Evolutionary conservation across 1,140 invertebrate species (phyloP).

Genomic region (Alviniconcha marisindica): DNA sequence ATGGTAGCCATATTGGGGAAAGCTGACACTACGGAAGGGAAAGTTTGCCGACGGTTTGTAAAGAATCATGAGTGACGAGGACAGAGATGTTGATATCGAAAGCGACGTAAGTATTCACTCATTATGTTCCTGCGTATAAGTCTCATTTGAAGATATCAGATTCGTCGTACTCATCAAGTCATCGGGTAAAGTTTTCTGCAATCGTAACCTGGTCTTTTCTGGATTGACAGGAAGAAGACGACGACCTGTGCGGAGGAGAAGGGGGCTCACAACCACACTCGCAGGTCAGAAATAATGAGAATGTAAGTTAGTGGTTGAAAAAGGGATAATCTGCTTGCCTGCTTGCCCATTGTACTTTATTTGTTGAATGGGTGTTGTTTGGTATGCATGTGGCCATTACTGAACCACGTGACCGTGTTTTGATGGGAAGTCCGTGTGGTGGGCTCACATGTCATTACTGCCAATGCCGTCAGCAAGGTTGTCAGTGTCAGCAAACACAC

Average conservation of each 20-base stretch:
- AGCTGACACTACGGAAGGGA: neutral
- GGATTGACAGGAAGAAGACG: constrained; percentile 67
- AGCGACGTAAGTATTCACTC: constrained; percentile 86
- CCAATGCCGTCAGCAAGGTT: no score
- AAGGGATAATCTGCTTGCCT: no score
- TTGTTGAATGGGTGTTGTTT: no score
- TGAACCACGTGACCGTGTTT: constrained; percentile 40
- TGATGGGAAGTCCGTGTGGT: neutral
- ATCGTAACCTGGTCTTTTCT: constrained; percentile 24
- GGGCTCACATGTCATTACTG: neutral
- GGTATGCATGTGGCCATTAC: no score
- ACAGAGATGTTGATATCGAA: constrained; percentile 93
- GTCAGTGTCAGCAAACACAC: no score
- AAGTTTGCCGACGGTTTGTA: constrained; percentile 44
- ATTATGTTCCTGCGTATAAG: no score
- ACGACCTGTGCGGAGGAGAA: constrained; percentile 48
- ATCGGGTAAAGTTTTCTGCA: no score
- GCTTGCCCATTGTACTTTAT: no score
- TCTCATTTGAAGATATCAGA: no score
- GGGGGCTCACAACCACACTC: neutral
- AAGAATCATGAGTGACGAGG: constrained; percentile 88
- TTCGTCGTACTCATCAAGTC: no score
- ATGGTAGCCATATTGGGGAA: constrained; percentile 69
- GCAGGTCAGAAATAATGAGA: neutral
- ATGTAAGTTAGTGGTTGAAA: neutral